A percentile compares a stretch with the other conserved stretches of the same genome.
These are phyloP conservation scores for Harmothoe impar DNA, from an alignment of 2,888 invertebrate genomes.

Conservation along the genomic window DNA sequence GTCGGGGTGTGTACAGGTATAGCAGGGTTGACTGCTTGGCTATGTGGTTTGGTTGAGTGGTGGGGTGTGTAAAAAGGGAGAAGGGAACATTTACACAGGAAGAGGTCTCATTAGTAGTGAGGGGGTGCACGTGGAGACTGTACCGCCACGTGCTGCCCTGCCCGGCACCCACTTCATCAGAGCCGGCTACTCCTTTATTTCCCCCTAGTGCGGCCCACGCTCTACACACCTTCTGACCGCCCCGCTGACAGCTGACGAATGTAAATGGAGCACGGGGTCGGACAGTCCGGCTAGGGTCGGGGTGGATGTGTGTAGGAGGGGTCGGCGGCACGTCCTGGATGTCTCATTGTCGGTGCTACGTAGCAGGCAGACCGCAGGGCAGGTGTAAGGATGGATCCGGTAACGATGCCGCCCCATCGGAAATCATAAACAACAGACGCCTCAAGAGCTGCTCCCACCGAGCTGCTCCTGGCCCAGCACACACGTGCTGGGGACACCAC, in stretches of 20 bases:
- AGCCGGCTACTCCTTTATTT: slow-evolving; percentile 8
- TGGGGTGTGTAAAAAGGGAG: not conserved
- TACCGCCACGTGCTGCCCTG: not conserved
- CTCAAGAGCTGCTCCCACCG: not conserved
- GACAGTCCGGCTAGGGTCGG: not conserved
- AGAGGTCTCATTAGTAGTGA: not conserved
- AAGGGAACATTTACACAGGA: not conserved
- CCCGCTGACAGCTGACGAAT: slow-evolving; percentile 15
- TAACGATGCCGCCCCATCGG: not conserved
- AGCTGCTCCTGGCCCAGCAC: not conserved
- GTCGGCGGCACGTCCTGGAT: not conserved
- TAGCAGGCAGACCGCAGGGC: not conserved
- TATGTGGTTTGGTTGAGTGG: not conserved
- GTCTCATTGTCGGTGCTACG: not conserved
- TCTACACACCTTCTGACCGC: not conserved
- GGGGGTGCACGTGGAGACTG: not conserved
- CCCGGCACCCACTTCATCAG: slow-evolving; percentile 26
- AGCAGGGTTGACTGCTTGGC: too few relatives aligned
- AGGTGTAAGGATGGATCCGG: not conserved
- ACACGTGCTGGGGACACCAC: not conserved
- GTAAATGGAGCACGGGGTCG: not conserved
- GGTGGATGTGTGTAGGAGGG: not conserved
- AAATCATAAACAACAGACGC: not conserved
- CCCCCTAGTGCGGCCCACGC: not conserved
- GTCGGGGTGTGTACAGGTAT: too few relatives aligned